These are phyloP conservation scores for Ramphastos sulfuratus DNA, from an alignment of 2,113 vertebrate species.

Conservation along the genomic window DNA sequence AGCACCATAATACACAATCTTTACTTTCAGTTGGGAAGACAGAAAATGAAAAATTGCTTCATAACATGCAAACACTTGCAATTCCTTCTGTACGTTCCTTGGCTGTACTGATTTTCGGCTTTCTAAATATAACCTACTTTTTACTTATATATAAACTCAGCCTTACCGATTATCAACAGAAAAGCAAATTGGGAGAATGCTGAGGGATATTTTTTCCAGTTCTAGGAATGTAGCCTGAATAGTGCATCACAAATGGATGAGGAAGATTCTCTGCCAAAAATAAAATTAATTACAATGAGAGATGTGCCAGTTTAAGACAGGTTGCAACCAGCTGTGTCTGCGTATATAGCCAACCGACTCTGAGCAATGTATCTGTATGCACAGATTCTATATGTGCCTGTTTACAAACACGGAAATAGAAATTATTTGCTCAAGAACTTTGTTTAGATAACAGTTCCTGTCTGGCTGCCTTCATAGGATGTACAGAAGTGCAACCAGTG, in stretches of 20 bases:
- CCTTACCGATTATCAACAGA: not conserved
- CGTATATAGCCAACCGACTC: not conserved
- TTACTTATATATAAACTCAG: not conserved
- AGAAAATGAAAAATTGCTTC: not conserved
- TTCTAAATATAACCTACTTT: not conserved
- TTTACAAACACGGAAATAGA: not conserved
- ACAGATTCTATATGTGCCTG: not conserved
- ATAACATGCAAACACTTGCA: not conserved
- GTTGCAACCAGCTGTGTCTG: not conserved
- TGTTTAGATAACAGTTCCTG: not conserved
- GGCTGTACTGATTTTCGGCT: not conserved
- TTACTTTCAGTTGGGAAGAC: not conserved
- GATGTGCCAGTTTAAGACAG: not conserved
- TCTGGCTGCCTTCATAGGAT: not conserved
- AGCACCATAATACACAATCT: not conserved
- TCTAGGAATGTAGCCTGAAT: not conserved
- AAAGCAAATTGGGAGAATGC: not conserved
- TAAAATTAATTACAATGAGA: not conserved
- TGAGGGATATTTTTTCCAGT: not conserved
- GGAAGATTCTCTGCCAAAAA: not conserved
- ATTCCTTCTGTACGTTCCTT: not conserved
- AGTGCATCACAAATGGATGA: not conserved
- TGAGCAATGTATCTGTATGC: not conserved
- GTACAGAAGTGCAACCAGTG: not conserved
- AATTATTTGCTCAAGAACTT: not conserved